A percentile compares a stretch with the other conserved stretches of the same genome.
These are phyloP conservation scores for Heliconius congener DNA, from an alignment of 1,140 invertebrate genomes.

Conservation along the genomic window DNA sequence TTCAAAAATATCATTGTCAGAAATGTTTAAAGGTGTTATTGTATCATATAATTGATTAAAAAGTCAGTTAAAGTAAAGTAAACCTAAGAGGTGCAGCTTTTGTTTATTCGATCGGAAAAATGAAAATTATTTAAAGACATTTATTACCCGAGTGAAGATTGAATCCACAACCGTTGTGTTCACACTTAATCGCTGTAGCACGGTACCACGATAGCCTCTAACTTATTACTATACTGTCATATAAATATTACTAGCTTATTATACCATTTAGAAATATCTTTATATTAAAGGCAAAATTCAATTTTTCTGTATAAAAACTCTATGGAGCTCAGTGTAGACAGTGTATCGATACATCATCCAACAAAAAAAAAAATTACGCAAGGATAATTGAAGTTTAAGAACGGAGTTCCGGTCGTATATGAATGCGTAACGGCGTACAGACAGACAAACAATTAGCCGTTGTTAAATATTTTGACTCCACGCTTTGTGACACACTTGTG, in stretches of 20 bases:
- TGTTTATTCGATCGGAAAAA: no score
- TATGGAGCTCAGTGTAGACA: constrained; percentile 18
- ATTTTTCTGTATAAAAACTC: constrained; percentile 18
- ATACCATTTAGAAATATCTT: neutral
- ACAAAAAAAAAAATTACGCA: constrained; percentile 43
- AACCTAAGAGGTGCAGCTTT: no score
- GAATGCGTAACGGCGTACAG: constrained; percentile 31
- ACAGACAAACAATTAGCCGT: constrained; percentile 59
- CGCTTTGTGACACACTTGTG: constrained; percentile 61
- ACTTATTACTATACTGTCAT: no score
- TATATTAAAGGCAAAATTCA: neutral
- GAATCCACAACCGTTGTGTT: neutral
- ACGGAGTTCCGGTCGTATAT: constrained; percentile 50
- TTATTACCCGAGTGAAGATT: neutral
- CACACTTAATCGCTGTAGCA: neutral
- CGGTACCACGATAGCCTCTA: no score
- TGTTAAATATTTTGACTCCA: constrained; percentile 68
- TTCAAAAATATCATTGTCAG: no score
- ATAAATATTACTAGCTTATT: neutral
- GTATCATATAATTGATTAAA: no score
- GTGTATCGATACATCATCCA: constrained; percentile 51
- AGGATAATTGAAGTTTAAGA: constrained; percentile 47
- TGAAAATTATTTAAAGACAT: no score
- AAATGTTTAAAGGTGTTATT: no score
- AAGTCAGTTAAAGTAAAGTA: no score